Evolutionary conservation across 2,113 vertebrate genomes (phyloP).

Genomic region (Nothoprocta perdicaria): DNA sequence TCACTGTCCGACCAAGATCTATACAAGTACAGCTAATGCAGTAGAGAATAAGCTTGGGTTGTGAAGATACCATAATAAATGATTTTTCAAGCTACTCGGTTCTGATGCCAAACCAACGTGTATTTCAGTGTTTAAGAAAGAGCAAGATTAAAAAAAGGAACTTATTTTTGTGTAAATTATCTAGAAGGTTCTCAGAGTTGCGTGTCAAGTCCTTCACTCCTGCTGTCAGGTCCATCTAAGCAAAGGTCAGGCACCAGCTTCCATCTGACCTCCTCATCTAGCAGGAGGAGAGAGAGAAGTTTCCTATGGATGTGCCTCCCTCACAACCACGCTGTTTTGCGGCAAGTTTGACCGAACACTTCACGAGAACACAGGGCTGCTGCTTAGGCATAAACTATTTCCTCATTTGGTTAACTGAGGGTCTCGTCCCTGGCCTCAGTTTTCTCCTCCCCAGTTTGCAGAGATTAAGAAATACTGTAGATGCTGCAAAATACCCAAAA

Average conservation of each 20-base stretch:
- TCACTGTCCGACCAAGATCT: not conserved
- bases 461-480: not conserved
- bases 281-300: not conserved
- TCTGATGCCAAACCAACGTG: not conserved
- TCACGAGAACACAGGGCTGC: not conserved
- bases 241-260: not conserved
- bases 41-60: not conserved
- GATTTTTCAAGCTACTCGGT: not conserved
- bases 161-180: not conserved
- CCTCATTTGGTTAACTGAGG: not conserved
- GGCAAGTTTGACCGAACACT: not conserved
- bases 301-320: not conserved
- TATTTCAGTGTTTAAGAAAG: not conserved
- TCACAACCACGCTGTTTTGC: not conserved
- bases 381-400: not conserved
- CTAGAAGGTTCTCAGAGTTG: not conserved
- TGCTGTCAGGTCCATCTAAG: not conserved
- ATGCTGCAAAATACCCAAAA: not conserved
- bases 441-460: not conserved
- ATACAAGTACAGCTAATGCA: not conserved
- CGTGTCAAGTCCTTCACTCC: not conserved
- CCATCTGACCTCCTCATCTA: not conserved
- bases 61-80: not conserved
- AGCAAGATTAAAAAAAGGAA: not conserved
- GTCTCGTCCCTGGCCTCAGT: not conserved